Percentiles rank a stretch among this genome's conserved stretches.
These are phyloP conservation scores for Ormia ochracea DNA, from an alignment of 2,888 invertebrate genomes.

Conservation along the genomic window DNA sequence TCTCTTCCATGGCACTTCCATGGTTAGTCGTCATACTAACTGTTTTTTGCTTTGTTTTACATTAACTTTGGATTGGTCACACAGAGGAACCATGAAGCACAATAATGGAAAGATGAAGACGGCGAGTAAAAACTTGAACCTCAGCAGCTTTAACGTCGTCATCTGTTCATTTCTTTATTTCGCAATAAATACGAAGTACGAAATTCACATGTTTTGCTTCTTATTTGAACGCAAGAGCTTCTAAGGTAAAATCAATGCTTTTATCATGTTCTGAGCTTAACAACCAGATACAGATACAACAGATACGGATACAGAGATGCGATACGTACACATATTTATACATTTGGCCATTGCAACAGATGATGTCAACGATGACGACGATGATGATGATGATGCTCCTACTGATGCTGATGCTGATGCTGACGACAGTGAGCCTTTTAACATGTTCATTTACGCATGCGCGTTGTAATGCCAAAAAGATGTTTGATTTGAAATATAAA, in stretches of 20 bases:
- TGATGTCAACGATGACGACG: constrained; percentile 27
- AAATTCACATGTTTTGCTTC: constrained; percentile 19
- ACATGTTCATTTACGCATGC: constrained; percentile 60
- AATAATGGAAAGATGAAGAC: background rate
- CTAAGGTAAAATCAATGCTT: constrained; percentile 54
- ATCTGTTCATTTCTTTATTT: constrained; percentile 46
- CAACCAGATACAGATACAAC: constrained; percentile 25
- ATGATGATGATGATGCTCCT: constrained; percentile 21
- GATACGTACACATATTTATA: background rate
- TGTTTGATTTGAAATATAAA: constrained; percentile 43
- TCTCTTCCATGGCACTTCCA: constrained; percentile 18
- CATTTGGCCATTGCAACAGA: constrained; percentile 49
- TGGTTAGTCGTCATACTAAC: constrained; percentile 63
- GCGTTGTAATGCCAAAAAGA: constrained; percentile 58
- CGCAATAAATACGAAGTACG: background rate
- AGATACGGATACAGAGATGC: constrained; percentile 24
- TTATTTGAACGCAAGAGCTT: background rate
- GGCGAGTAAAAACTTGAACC: background rate
- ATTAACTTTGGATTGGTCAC: background rate
- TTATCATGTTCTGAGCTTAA: constrained; percentile 16
- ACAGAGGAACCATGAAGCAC: background rate
- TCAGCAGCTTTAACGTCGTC: constrained; percentile 37
- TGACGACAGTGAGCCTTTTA: constrained; percentile 60
- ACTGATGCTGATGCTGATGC: constrained; percentile 6
- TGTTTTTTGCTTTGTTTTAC: constrained; percentile 44